Percentiles rank a stretch among this genome's conserved stretches.
Evolutionary conservation across 2,113 vertebrate genomes (phyloP).

Genomic region (Galbula dea): DNA sequence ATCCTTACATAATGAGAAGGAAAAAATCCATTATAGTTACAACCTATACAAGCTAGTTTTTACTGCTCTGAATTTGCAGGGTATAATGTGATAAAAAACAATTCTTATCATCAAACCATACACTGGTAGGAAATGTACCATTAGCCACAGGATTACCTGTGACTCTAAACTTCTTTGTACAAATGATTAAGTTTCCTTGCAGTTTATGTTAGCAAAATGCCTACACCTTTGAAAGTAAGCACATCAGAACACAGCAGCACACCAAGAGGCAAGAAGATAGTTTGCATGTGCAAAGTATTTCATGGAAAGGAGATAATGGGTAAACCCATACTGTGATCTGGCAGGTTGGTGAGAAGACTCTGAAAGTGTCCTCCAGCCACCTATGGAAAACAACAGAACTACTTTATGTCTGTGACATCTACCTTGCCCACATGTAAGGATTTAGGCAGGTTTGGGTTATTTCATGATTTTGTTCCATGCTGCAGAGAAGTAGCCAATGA

Average conservation of each 20-base stretch:
- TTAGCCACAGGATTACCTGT: conserved; percentile 41
- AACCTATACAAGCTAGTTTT: background rate
- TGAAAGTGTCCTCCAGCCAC: background rate
- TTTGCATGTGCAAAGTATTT: conserved; percentile 22
- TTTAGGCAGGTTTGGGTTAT: background rate
- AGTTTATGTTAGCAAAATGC: conserved; percentile 4
- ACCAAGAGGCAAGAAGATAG: conserved; percentile 27
- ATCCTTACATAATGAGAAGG: conserved; percentile 11
- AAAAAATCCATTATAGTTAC: conserved; percentile 31
- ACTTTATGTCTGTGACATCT: background rate
- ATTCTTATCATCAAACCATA: conserved; percentile 44
- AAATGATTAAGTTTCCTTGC: conserved; percentile 24
- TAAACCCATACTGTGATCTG: conserved; percentile 15
- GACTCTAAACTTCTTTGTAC: conserved; percentile 27
- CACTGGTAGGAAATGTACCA: conserved; percentile 18
- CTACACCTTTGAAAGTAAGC: conserved; percentile 27
- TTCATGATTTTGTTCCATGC: background rate
- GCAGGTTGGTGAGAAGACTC: background rate
- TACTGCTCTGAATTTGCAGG: background rate
- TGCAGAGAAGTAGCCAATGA: background rate
- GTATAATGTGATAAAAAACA: conserved; percentile 1
- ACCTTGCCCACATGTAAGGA: background rate
- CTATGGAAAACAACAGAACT: background rate
- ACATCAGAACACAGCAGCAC: background rate
- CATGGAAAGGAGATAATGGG: background rate